Conservation (phyloP, 2,797 vertebrate species). For the Danio jaintianensis region DNA sequence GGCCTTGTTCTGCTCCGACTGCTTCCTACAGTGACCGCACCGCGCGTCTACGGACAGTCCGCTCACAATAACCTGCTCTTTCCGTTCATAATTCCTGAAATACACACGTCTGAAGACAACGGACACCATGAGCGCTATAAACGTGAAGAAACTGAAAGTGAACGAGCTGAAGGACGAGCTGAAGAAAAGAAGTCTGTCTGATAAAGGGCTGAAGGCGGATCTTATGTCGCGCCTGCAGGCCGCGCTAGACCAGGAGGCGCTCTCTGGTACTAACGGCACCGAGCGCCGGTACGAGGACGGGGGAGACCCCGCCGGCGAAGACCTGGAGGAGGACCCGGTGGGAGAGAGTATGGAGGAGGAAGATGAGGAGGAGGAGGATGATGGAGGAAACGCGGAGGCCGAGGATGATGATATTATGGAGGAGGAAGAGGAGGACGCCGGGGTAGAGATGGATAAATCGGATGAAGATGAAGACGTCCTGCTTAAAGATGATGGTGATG, state of each 20-base stretch:
- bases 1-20: background rate
- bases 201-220: conserved; percentile 97
- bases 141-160: conserved; percentile 97
- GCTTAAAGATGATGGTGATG: conserved; percentile 47
- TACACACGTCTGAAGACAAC: background rate
- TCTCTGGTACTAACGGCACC: conserved; percentile 65
- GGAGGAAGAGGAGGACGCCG: conserved; percentile 78
- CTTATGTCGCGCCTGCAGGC: conserved; percentile 96
- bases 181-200: conserved; percentile 91
- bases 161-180: conserved; percentile 98
- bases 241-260: conserved; percentile 87
- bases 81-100: too few relatives aligned
- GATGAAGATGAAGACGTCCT: conserved; percentile 72
- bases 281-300: conserved; percentile 61
- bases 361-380: conserved; percentile 71
- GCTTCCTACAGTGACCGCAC: conserved; percentile 3
- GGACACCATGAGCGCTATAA: conserved; percentile 88
- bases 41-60: background rate
- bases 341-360: conserved; percentile 75
- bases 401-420: conserved; percentile 80
- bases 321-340: conserved; percentile 73
- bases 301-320: conserved; percentile 58
- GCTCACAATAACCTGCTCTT: background rate
- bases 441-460: conserved; percentile 64
- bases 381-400: conserved; percentile 48